Evolutionary conservation across 2,888 invertebrate genomes (phyloP).

Genomic region (Augiades crinisus): DNA sequence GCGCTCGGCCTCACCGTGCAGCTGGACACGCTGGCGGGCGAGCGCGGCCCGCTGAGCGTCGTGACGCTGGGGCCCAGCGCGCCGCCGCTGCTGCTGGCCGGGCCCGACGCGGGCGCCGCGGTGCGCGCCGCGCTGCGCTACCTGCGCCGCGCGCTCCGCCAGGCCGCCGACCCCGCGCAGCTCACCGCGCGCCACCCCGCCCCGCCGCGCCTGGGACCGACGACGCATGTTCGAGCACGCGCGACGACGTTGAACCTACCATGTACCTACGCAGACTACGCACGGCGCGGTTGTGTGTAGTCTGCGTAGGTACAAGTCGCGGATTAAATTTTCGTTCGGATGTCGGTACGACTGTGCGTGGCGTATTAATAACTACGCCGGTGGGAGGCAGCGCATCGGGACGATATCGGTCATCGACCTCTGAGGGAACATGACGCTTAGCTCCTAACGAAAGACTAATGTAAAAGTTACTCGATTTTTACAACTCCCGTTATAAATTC

Average conservation of each 20-base stretch:
- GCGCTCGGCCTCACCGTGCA: slow-evolving; percentile 39
- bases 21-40: slow-evolving; percentile 17
- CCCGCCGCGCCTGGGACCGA: too few species aligned
- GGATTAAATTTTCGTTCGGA: neutral
- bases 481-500: slow-evolving; percentile 10
- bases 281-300: too few species aligned
- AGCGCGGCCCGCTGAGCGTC: slow-evolving; percentile 35
- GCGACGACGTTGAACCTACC: too few species aligned
- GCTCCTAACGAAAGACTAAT: slow-evolving; percentile 15
- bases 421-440: neutral
- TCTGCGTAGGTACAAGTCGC: too few species aligned
- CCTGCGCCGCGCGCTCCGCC: slow-evolving; percentile 42
- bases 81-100: slow-evolving; percentile 40
- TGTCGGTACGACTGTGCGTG: neutral
- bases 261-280: too few species aligned
- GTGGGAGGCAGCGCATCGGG: neutral
- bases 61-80: slow-evolving; percentile 42
- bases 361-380: neutral
- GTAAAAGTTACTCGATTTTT: slow-evolving; percentile 17
- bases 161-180: slow-evolving; percentile 10
- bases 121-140: slow-evolving; percentile 43
- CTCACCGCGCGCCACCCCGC: slow-evolving; percentile 9
- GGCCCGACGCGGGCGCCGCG: slow-evolving; percentile 41
- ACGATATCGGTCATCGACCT: slow-evolving; percentile 4
- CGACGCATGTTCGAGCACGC: too few species aligned